These are phyloP conservation scores for Recurvirostra avosetta DNA, from an alignment of 2,113 vertebrate species.

Conservation along the genomic window DNA sequence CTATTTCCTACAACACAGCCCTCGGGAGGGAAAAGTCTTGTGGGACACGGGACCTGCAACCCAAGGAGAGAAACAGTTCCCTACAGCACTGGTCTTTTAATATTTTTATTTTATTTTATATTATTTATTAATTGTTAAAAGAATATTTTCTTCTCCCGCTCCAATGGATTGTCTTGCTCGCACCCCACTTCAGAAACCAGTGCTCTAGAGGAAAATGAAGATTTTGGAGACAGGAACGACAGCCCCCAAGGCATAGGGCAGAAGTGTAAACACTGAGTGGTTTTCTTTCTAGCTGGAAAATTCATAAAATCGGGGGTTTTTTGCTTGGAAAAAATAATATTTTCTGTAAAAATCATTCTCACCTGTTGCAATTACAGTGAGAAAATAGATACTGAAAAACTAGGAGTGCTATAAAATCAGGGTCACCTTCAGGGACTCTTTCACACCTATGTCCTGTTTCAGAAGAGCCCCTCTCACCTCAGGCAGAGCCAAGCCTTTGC, in stretches of 20 bases:
- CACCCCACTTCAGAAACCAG: neutral
- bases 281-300: neutral
- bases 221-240: neutral
- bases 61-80: neutral
- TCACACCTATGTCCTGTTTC: neutral
- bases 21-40: neutral
- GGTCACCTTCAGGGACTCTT: neutral
- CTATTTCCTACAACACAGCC: neutral
- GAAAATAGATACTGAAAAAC: neutral
- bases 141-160: neutral
- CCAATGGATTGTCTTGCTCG: neutral
- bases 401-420: neutral
- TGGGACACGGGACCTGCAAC: neutral
- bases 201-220: neutral
- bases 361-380: neutral
- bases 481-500: neutral
- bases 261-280: neutral
- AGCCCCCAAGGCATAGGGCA: accelerated
- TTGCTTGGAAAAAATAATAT: neutral
- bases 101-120: neutral
- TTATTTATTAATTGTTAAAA: neutral
- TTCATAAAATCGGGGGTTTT: neutral
- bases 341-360: neutral
- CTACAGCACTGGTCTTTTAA: neutral
- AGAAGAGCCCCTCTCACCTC: neutral